Base-by-base conservation (phyloP, 2,113 vertebrate genomes). In the Eurypyga helias region DNA sequence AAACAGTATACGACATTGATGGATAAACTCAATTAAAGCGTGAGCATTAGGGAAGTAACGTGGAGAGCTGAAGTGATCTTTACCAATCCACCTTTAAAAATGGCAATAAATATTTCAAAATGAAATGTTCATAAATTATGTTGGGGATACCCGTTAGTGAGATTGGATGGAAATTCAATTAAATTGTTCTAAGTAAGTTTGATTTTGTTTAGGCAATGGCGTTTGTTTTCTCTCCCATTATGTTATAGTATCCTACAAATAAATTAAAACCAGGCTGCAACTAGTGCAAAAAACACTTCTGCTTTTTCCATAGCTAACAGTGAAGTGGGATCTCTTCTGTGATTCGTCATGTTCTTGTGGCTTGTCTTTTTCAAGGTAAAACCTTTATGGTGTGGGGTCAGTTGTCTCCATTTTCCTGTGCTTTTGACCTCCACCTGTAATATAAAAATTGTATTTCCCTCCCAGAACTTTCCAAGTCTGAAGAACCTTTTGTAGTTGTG, bases 21-120 rank as follows among this genome's bases (percentile, higher is more conserved):
- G 97, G 97, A 98, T 98, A 98, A 97, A 97, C 93, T 97, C 97
- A 97, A 97, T 98, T 98, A 98, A 98, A 98, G 78, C 3, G 6
- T 70, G 90, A 92, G 83, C 96, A 94, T 96, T 97, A 97, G 81
- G 97, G 95, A 97, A 98, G 94, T 96, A 95, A 95, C 93, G 84
- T 86, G 84, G 93, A 96, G 87, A 97, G 95, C 78, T 97, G 82
- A 83, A 96, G 67, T 69, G 73, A 98, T 98, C 94, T 97, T 97
- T 96, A 95, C 89, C 94, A 96, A 93, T 94, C 75, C 97, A 96
- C 95, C 92, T 98, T 96, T 96, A 92, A 98, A 98, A 98, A 94
- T 23, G 94, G 91, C 94, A 97, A 96, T 96, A 96, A 97, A 95
- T 94, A 97, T 97, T 97, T 98, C 69, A 83, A 97, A 97, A 97